These are phyloP conservation scores for Rhinopomastus cyanomelas DNA, from an alignment of 2,113 vertebrate genomes.

Conservation along the genomic window DNA sequence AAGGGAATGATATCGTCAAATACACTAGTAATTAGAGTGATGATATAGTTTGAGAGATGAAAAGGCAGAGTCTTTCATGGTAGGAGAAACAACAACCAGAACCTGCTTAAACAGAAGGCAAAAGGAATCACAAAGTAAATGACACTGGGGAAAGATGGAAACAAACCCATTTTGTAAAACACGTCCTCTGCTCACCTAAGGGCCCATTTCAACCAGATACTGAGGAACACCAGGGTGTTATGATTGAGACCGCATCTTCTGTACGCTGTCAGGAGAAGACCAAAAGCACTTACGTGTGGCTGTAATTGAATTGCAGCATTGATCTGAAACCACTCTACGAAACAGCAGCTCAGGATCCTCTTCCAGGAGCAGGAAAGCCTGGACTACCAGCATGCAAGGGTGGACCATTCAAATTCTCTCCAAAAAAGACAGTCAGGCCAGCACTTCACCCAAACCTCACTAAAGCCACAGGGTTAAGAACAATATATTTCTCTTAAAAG, in stretches of 20 bases:
- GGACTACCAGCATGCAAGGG: accelerated
- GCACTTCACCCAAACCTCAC: background rate
- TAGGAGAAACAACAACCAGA: background rate
- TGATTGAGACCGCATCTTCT: background rate
- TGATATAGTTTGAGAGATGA: background rate
- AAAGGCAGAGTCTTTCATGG: background rate
- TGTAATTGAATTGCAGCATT: background rate
- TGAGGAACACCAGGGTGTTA: background rate
- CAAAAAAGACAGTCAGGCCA: background rate
- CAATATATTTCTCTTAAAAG: background rate
- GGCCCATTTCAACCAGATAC: background rate
- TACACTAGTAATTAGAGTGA: background rate
- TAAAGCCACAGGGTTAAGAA: background rate
- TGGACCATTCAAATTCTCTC: background rate
- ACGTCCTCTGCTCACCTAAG: background rate
- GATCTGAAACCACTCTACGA: background rate
- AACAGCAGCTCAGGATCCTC: background rate
- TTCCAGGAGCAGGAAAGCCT: background rate
- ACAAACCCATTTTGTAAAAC: background rate
- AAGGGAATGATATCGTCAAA: too few species aligned
- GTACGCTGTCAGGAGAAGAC: background rate
- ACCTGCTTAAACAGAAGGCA: slow-evolving; percentile 17
- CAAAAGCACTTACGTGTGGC: background rate
- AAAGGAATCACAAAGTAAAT: background rate
- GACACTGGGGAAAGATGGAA: background rate